Evolutionary conservation across 35 echinoderm and acorn worm species (phyloP), one percentile per base, ranked within the genome.

Genomic region (Hemicentrotus pulcherrimus): DNA sequence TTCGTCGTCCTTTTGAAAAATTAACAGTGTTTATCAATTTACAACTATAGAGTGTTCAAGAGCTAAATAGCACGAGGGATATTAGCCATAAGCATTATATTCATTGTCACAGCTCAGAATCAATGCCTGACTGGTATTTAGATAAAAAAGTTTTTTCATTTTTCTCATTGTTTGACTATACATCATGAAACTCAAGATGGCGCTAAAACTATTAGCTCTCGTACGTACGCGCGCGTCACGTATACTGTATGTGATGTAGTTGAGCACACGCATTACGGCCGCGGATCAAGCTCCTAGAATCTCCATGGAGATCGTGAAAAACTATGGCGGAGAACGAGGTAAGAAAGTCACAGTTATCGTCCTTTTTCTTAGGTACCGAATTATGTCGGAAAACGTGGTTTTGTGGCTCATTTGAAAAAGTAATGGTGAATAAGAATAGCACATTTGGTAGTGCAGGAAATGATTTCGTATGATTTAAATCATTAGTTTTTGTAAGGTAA

Each of bases 261-360:
- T 47, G 88, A 41, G 88, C 88, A 45, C 88, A 47, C 88, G 88
- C 46, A 90, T 46, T 30, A 16, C 32, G 19, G 32, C 32, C 14
- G 31, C 32, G 9, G 19, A 90, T 16, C 12, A 35, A 32, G 19
- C 32, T 47, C 32, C 31, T 70, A 31, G 31, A 86, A 95, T 95
- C 94, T 85, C 94, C 94, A 95, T 95, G 94, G 94, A 87, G 94
- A 95, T 95, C 65, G 31, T 90, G 60, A 95, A 89, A 95, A 46
- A 95, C 85, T 86, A 95, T 95, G 94, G 94, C 94, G 94, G 94
- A 95, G 32, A 95, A 95, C 48, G 94, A 95, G 94, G 94, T 95
- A 47, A 47, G 86, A 87, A 35, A 41, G 18, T 32, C 35, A 10
- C 18, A 94, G 5, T 41, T 5, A 14, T 22, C 28, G 46, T 32